These are phyloP conservation scores for Apostichopus japonicus DNA, from an alignment of 35 echinoderm and acorn worm species.

Conservation along the genomic window DNA sequence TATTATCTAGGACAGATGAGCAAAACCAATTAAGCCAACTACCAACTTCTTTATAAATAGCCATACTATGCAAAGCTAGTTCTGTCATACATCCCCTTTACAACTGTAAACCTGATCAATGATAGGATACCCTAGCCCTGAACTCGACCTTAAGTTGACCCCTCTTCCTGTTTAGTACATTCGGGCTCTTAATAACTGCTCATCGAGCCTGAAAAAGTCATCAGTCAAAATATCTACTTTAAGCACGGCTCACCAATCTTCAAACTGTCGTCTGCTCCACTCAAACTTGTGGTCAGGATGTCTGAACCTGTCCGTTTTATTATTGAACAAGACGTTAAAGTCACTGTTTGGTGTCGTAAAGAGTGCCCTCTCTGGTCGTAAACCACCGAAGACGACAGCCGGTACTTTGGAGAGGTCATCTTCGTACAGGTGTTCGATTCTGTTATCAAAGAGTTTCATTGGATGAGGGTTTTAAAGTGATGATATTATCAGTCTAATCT, in stretches of 20 bases:
- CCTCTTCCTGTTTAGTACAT: too few species aligned
- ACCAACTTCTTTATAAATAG: too few species aligned
- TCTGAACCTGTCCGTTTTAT: slow-evolving; percentile 63
- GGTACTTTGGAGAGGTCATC: slow-evolving; percentile 62
- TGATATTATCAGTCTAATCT: too few species aligned
- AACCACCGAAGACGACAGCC: slow-evolving; percentile 74
- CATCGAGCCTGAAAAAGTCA: too few species aligned
- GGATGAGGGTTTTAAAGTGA: neutral
- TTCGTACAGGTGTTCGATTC: slow-evolving; percentile 88
- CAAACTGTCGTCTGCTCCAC: slow-evolving; percentile 92
- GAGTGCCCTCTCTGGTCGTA: slow-evolving; percentile 72
- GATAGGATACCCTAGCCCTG: too few species aligned
- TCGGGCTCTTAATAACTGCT: too few species aligned
- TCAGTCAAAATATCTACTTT: neutral
- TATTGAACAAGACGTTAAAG: slow-evolving; percentile 89
- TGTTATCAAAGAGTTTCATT: slow-evolving; percentile 23
- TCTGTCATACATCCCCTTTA: too few species aligned
- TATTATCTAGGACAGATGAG: too few species aligned
- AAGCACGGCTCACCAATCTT: slow-evolving; percentile 65
- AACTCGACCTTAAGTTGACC: too few species aligned
- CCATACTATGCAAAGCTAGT: too few species aligned
- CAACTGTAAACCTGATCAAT: too few species aligned
- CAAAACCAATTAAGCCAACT: too few species aligned
- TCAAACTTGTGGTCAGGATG: slow-evolving; percentile 99
- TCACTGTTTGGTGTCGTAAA: slow-evolving; percentile 96